A percentile compares a stretch with the other conserved stretches of the same genome.
These are phyloP conservation scores for Epinotia brunnichana DNA, from an alignment of 2,888 invertebrate species.

Conservation along the genomic window DNA sequence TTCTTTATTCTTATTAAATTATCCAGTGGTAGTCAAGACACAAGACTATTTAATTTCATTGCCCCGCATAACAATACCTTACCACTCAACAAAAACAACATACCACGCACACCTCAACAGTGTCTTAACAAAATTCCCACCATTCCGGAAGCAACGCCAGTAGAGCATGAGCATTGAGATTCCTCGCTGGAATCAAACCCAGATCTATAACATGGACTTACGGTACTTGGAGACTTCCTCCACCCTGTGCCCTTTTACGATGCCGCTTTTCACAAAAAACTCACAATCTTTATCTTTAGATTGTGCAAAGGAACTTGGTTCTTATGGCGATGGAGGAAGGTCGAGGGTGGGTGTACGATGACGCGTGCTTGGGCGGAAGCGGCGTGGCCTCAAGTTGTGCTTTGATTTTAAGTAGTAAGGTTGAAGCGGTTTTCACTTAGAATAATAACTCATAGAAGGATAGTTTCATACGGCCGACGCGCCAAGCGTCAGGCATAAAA, in stretches of 20 bases:
- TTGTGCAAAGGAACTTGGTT: not conserved
- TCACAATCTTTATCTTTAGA: slow-evolving; percentile 39
- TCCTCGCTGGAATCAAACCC: slow-evolving; percentile 30
- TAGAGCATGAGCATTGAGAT: slow-evolving; percentile 14
- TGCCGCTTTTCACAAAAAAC: slow-evolving; percentile 34
- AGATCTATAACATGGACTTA: slow-evolving; percentile 32
- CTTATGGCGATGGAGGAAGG: slow-evolving; percentile 16
- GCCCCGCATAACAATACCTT: slow-evolving; percentile 2
- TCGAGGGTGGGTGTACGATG: slow-evolving; percentile 19
- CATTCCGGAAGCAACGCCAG: slow-evolving; percentile 3
- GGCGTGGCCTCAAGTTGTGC: slow-evolving; percentile 37
- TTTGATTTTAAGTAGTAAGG: slow-evolving; percentile 22
- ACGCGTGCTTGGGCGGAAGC: slow-evolving; percentile 35
- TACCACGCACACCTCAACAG: not conserved
- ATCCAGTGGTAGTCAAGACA: not conserved
- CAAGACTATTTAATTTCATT: not conserved
- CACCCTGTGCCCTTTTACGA: slow-evolving; percentile 36
- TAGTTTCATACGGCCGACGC: too few relatives aligned
- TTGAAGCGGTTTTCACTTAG: slow-evolving; percentile 12
- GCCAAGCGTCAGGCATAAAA: too few relatives aligned
- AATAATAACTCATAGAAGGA: too few relatives aligned
- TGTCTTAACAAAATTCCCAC: slow-evolving; percentile 4
- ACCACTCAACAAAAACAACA: not conserved
- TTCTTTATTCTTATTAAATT: too few relatives aligned
- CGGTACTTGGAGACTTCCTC: slow-evolving; percentile 39